These are phyloP conservation scores for Mactromeris polynyma DNA, from an alignment of 2,888 invertebrate genomes.

Conservation along the genomic window DNA sequence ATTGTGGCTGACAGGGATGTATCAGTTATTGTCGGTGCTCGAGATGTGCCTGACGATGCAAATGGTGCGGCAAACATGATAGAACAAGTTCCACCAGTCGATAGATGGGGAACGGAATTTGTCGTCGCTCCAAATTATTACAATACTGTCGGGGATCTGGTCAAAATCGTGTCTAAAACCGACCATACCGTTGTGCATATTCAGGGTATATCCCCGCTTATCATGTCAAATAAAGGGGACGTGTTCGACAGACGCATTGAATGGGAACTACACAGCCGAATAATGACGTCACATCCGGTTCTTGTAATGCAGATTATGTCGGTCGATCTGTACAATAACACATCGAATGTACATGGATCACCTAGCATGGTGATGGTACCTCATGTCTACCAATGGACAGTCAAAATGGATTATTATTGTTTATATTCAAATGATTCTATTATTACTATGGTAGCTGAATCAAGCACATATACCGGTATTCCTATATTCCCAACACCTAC, in stretches of 20 bases:
- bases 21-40: conserved; percentile 61
- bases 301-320: conserved; percentile 55
- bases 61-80: conserved; percentile 21
- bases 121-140: conserved; percentile 48
- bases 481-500: not conserved
- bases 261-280: conserved; percentile 40
- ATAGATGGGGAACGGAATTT: conserved; percentile 67
- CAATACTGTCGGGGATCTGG: conserved; percentile 57
- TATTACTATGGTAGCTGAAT: not conserved
- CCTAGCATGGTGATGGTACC: conserved; percentile 36
- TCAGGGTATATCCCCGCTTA: conserved; percentile 56
- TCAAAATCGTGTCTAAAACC: conserved; percentile 53
- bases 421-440: not conserved
- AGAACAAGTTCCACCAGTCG: conserved; percentile 71
- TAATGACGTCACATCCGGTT: conserved; percentile 53
- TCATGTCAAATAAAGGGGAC: conserved; percentile 35
- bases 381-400: conserved; percentile 29
- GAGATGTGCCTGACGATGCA: conserved; percentile 34
- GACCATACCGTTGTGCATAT: conserved; percentile 54
- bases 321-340: conserved; percentile 52
- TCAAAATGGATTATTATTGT: not conserved
- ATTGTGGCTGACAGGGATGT: conserved; percentile 52
- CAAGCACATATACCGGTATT: not conserved
- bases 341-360: conserved; percentile 14
- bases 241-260: conserved; percentile 54